phyloP scores from a whole-genome alignment of 2,888 invertebrate genomes.

The Catocala sponsa region DNA sequence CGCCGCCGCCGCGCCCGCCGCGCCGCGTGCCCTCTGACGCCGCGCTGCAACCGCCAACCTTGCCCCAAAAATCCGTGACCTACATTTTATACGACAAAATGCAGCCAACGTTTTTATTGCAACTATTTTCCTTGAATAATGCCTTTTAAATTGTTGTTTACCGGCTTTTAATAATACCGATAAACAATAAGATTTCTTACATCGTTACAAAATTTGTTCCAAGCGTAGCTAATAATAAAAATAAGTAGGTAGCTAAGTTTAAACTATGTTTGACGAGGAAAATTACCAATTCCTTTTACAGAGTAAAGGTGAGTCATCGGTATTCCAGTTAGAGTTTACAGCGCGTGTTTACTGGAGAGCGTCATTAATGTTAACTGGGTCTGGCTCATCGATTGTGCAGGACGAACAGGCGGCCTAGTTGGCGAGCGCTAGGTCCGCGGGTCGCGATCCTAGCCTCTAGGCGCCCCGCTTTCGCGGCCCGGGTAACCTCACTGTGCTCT shows the following conservation, averaged over 20 bases:
- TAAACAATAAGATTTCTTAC: slow-evolving; percentile 37
- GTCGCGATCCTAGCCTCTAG: slow-evolving; percentile 69
- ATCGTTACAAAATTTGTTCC: slow-evolving; percentile 33
- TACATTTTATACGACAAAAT: slow-evolving; percentile 82
- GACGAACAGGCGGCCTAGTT: slow-evolving; percentile 79
- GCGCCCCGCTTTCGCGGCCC: slow-evolving; percentile 67
- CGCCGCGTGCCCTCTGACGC: slow-evolving; percentile 43
- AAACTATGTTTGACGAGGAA: slow-evolving; percentile 33
- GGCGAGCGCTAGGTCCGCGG: slow-evolving; percentile 66
- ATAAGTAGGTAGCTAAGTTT: no score
- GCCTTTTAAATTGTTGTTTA: slow-evolving; percentile 57
- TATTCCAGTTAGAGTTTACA: slow-evolving; percentile 32
- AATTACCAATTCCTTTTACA: slow-evolving; percentile 23
- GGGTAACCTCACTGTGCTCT: slow-evolving; percentile 70
- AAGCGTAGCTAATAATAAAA: slow-evolving; percentile 30
- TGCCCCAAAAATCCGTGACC: slow-evolving; percentile 85
- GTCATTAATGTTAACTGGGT: slow-evolving; percentile 54
- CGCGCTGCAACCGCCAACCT: slow-evolving; percentile 76
- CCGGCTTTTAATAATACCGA: slow-evolving; percentile 30
- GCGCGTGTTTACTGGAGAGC: slow-evolving; percentile 31
- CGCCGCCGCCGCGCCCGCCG: slow-evolving; percentile 45
- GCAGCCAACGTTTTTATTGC: slow-evolving; percentile 78
- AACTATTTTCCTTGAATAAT: slow-evolving; percentile 57
- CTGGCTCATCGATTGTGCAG: slow-evolving; percentile 73
- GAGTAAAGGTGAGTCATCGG: slow-evolving; percentile 28